Conservation (phyloP, 1,140 invertebrate genomes). For the Bombus huntii region DNA sequence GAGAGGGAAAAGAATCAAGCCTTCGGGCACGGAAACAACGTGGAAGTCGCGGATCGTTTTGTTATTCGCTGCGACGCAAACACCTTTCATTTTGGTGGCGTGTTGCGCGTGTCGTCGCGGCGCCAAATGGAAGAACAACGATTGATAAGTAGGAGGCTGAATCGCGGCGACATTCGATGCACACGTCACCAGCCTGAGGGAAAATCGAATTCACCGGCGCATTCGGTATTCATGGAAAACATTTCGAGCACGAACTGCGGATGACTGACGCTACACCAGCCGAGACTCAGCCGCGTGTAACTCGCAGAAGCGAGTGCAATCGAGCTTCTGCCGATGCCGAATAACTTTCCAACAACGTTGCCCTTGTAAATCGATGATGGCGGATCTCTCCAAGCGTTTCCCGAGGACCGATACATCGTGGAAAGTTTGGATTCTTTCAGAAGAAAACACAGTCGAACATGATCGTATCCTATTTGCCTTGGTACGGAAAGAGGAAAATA, state of each 20-base stretch:
- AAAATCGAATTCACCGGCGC: slow-evolving; percentile 40
- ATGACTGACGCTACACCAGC: slow-evolving; percentile 7
- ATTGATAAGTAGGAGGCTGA: slow-evolving; percentile 46
- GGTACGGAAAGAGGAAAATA: neutral
- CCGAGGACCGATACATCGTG: neutral
- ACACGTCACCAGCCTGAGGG: slow-evolving; percentile 23
- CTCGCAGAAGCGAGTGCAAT: slow-evolving; percentile 54
- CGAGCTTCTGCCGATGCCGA: slow-evolving; percentile 49
- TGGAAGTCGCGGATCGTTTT: slow-evolving; percentile 7
- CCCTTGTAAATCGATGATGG: slow-evolving; percentile 3
- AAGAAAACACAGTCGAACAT: neutral
- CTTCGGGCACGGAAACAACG: slow-evolving; percentile 5
- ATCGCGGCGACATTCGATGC: slow-evolving; percentile 58
- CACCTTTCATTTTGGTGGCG: slow-evolving; percentile 34
- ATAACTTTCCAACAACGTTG: slow-evolving; percentile 59
- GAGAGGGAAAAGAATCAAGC: neutral
- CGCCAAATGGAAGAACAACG: slow-evolving; percentile 41
- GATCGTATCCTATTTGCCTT: neutral
- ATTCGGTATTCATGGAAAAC: slow-evolving; percentile 70
- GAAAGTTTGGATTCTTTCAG: neutral
- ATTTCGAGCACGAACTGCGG: slow-evolving; percentile 41
- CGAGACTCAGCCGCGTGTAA: slow-evolving; percentile 27
- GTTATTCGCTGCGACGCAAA: slow-evolving; percentile 8
- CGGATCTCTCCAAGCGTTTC: neutral
- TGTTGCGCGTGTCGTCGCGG: neutral